Percentiles rank a stretch among this genome's conserved stretches.
Conservation (phyloP, 2,888 invertebrate genomes). For the Ferrisia virgata region DNA sequence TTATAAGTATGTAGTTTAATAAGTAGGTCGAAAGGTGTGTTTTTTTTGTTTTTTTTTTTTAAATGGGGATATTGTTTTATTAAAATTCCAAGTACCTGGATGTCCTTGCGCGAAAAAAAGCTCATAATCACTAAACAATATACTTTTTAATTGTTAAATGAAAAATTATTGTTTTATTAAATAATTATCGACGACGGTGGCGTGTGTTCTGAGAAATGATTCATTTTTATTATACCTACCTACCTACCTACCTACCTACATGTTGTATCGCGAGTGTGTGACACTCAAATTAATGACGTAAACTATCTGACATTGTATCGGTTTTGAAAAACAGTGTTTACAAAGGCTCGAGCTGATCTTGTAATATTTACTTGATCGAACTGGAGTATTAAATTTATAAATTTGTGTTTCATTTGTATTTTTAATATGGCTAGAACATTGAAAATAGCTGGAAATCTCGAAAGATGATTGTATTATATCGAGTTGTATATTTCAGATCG, state of each 20-base stretch:
- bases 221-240: background rate
- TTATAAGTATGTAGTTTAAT: background rate
- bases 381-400: too few species aligned
- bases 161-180: background rate
- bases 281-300: background rate
- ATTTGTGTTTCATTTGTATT: too few species aligned
- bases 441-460: too few species aligned
- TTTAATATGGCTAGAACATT: too few species aligned
- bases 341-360: background rate
- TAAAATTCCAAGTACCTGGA: background rate
- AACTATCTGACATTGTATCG: background rate
- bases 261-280: background rate
- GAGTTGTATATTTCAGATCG: too few species aligned
- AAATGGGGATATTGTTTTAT: background rate
- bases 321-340: background rate
- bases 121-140: background rate
- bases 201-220: background rate
- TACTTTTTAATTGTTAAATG: background rate
- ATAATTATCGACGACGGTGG: background rate
- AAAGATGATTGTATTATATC: too few species aligned
- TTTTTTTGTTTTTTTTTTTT: background rate
- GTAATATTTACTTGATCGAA: background rate
- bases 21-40: background rate
- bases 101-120: background rate
- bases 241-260: too few species aligned